These are phyloP conservation scores for Liopterus haemorrhoidalis DNA, from an alignment of 2,888 invertebrate species.

Conservation along the genomic window DNA sequence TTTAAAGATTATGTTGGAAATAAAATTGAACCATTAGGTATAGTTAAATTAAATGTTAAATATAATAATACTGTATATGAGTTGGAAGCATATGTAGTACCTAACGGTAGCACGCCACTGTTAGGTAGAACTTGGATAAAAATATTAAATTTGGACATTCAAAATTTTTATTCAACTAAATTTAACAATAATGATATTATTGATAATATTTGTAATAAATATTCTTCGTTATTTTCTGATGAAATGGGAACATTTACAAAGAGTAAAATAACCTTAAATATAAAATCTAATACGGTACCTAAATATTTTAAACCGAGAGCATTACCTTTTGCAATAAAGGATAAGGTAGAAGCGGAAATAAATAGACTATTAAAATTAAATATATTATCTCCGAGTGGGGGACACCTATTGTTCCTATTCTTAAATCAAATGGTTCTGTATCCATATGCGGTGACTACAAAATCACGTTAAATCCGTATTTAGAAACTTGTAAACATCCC, in stretches of 20 bases:
- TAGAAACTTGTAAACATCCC: conserved; percentile 22
- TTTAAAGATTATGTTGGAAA: not conserved
- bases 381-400: not conserved
- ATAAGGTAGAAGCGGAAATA: conserved; percentile 2
- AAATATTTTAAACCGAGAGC: conserved; percentile 8
- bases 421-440: conserved; percentile 27
- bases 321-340: not conserved
- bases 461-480: conserved; percentile 18
- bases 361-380: conserved; percentile 2
- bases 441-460: conserved; percentile 33
- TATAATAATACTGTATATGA: not conserved
- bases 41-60: not conserved
- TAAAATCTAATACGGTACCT: not conserved
- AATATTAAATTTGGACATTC: conserved; percentile 2
- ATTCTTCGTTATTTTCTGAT: not conserved
- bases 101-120: not conserved
- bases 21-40: conserved; percentile 3
- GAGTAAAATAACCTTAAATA: not conserved
- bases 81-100: not conserved
- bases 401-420: not conserved
- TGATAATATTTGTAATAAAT: not conserved
- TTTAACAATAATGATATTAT: not conserved
- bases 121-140: conserved; percentile 3
- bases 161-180: not conserved
- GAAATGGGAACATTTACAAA: conserved; percentile 3